Evolutionary conservation across 2,797 vertebrate genomes (phyloP), one percentile per base, ranked within the genome.

Genomic region (Vireo griseus): DNA sequence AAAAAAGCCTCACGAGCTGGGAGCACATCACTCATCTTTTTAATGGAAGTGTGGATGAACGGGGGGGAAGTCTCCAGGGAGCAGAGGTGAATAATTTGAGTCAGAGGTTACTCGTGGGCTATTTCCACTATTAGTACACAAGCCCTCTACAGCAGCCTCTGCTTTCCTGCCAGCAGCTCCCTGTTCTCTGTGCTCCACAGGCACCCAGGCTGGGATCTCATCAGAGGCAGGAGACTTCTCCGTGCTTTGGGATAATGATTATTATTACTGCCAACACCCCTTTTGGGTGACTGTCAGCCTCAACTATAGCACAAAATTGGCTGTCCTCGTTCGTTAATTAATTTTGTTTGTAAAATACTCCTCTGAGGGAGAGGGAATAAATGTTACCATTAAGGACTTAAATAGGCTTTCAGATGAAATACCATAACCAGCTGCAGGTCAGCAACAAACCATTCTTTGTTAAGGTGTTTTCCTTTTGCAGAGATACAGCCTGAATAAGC

Each of bases 401-500:
- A 96, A 96, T 94, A 84, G 92, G 89, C 95, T 95, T 96, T 97
- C 91, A 96, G 82, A 93, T 90, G 73, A 94, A 95, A 96, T 94
- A 11, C 92, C 90, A 79, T 86, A 96, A 97, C 95, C 95, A 96
- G 92, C 95, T 97, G 95, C 95, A 97, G 95, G 95, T 97, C 94
- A 95, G 92, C 92, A 96, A 97, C 94, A 97, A 96, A 88, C 91
- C 95, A 86, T 91, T 95, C 95, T 96, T 97, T 97, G 95, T 97
- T 96, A 96, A 97, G 95, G 95, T 96, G 94, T 96, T 96, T 95
- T 92, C 88, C 89, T 96, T 95, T 94, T 86, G 76, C 87, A 97
- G 94, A 96, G 95, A 95, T 94, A 94, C 89, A 93, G 96, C 59
- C 17, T 93, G 81, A 82, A 96, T 79, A 71, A 78, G 28, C 82